A percentile compares a stretch with the other conserved stretches of the same genome.
phyloP scores from a whole-genome alignment of 2,888 invertebrate species.

The Stictocephala bisonia region DNA sequence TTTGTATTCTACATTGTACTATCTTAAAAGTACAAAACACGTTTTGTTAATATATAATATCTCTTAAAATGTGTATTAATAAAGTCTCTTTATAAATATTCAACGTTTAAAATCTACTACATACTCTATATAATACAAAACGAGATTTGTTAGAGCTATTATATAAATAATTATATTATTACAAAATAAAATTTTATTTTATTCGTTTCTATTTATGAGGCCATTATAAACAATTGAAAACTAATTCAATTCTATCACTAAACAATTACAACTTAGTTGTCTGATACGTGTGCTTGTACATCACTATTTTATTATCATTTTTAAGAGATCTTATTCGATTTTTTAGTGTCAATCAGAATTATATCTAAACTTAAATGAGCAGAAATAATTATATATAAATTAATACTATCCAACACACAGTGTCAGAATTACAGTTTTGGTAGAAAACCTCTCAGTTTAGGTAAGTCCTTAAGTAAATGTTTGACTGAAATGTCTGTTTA shows the following conservation, averaged over 20 bases:
- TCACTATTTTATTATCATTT: background rate
- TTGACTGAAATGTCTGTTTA: no score
- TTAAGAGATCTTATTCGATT: slow-evolving; percentile 31
- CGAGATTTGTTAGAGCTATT: slow-evolving; percentile 33
- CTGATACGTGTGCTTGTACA: no score
- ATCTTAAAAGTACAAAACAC: background rate
- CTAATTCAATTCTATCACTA: slow-evolving; percentile 22
- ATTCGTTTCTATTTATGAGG: slow-evolving; percentile 34
- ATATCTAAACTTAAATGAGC: slow-evolving; percentile 15
- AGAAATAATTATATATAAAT: no score
- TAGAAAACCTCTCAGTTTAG: no score
- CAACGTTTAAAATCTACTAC: slow-evolving; percentile 37
- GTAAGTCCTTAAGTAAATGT: no score
- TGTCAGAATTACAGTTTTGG: no score
- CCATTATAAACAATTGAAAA: slow-evolving; percentile 17
- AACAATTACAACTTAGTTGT: no score
- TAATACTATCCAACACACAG: no score
- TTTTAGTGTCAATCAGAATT: no score
- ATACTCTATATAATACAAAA: slow-evolving; percentile 42
- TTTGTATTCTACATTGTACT: slow-evolving; percentile 33
- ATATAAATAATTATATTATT: slow-evolving; percentile 35
- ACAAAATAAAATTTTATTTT: slow-evolving; percentile 33
- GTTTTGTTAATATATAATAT: slow-evolving; percentile 23
- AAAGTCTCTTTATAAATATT: slow-evolving; percentile 33
- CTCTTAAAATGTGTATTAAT: slow-evolving; percentile 21